phyloP scores from a whole-genome alignment of 2,888 invertebrate species.

The Stramonita haemastoma region DNA sequence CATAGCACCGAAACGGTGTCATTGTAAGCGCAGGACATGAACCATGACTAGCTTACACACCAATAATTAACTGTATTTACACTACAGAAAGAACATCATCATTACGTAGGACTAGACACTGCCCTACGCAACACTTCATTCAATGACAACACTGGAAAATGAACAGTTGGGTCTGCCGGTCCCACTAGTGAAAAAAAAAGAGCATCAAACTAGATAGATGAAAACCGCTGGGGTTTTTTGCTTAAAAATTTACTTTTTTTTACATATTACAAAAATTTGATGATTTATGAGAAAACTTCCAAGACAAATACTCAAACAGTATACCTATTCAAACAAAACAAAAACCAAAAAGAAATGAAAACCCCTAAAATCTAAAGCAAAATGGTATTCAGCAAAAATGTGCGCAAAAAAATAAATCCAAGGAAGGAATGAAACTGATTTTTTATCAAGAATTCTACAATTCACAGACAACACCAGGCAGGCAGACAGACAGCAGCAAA shows the following conservation, averaged over 20 bases:
- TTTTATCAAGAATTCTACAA: neutral
- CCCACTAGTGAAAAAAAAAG: neutral
- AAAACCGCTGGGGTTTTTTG: no score
- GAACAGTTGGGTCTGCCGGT: neutral
- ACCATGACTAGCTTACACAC: slow-evolving; percentile 20
- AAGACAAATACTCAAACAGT: neutral
- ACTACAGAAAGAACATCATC: neutral
- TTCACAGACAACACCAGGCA: neutral
- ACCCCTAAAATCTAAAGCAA: neutral
- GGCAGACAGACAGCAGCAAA: neutral
- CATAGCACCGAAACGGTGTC: slow-evolving; percentile 5
- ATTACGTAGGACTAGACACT: neutral
- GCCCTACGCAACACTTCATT: neutral
- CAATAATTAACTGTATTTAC: neutral
- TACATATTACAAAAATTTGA: no score
- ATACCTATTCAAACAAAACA: neutral
- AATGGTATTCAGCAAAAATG: neutral
- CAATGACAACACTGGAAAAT: neutral
- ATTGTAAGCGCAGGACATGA: neutral
- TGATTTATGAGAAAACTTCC: no score
- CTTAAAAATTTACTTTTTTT: no score
- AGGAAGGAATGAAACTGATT: neutral
- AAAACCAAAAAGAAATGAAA: neutral
- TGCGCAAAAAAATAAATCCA: neutral
- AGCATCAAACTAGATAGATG: neutral